A percentile compares a stretch with the other conserved stretches of the same genome.
Evolutionary conservation across 64 coral and sea anemone species (phyloP).

Genomic region (Pocillopora damicornis): DNA sequence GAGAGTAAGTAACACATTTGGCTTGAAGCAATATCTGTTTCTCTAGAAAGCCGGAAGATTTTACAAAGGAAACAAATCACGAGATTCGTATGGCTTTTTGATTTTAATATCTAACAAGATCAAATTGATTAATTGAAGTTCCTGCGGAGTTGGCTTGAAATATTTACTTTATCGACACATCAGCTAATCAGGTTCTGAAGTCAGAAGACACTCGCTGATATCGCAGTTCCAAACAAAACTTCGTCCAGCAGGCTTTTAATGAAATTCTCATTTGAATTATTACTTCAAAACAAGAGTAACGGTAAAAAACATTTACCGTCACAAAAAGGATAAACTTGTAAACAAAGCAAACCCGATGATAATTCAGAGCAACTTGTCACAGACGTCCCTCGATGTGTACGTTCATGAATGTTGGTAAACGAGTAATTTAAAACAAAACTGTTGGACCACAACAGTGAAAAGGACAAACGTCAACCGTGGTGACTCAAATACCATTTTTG

Average conservation of each 20-base stretch:
- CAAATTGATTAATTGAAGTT: too few species aligned
- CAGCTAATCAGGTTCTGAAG: not conserved
- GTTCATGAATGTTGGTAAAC: not conserved
- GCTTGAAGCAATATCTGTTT: too few species aligned
- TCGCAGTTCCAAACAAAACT: not conserved
- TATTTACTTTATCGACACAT: not conserved
- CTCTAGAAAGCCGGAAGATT: too few species aligned
- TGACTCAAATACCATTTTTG: not conserved
- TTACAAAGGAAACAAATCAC: too few species aligned
- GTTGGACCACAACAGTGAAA: not conserved
- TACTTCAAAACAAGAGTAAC: not conserved
- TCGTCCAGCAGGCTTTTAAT: not conserved
- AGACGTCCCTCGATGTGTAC: too few species aligned
- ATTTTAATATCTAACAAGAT: too few species aligned
- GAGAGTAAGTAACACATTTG: too few species aligned
- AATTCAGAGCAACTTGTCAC: not conserved
- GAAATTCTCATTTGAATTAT: not conserved
- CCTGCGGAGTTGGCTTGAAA: too few species aligned
- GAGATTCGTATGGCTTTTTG: too few species aligned
- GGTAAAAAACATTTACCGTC: not conserved
- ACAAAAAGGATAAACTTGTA: not conserved
- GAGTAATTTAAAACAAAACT: not conserved
- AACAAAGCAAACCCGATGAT: not conserved
- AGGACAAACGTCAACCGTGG: not conserved
- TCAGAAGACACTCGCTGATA: not conserved